These are phyloP conservation scores for Podiceps cristatus DNA, from an alignment of 2,113 vertebrate genomes.

Conservation along the genomic window DNA sequence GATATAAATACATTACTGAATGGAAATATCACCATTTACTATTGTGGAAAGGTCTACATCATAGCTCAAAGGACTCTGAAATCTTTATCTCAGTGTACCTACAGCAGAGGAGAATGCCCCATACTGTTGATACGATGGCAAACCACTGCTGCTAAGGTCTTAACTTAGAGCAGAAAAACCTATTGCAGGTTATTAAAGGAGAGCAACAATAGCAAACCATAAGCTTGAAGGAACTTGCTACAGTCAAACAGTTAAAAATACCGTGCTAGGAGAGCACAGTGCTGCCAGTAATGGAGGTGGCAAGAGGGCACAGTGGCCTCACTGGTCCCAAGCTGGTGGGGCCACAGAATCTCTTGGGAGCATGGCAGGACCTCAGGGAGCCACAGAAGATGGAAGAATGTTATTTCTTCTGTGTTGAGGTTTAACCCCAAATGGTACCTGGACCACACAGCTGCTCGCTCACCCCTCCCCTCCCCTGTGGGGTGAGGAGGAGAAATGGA, in stretches of 20 bases:
- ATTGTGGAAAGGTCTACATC: slow-evolving; percentile 8
- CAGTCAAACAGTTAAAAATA: not conserved
- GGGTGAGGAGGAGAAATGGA: too few species aligned
- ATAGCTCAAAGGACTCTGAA: slow-evolving; percentile 20
- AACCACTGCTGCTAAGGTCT: not conserved
- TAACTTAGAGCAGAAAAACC: not conserved
- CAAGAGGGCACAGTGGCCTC: not conserved
- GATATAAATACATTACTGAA: slow-evolving; percentile 42
- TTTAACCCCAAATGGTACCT: too few species aligned
- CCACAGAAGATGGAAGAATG: not conserved
- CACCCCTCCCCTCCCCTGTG: too few species aligned
- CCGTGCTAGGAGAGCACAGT: fast-evolving
- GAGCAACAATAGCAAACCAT: not conserved
- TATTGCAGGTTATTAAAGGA: slow-evolving; percentile 28
- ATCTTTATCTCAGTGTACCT: slow-evolving; percentile 4
- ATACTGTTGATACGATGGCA: not conserved
- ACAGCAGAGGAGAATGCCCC: not conserved
- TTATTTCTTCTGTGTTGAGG: not conserved
- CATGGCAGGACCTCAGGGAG: fast-evolving
- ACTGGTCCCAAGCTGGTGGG: not conserved
- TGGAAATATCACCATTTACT: slow-evolving; percentile 44
- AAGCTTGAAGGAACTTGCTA: not conserved
- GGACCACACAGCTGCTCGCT: too few species aligned
- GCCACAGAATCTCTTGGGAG: not conserved
- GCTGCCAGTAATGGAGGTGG: not conserved